phyloP scores from a whole-genome alignment of 1,140 invertebrate species.

The Drosophila littoralis region DNA sequence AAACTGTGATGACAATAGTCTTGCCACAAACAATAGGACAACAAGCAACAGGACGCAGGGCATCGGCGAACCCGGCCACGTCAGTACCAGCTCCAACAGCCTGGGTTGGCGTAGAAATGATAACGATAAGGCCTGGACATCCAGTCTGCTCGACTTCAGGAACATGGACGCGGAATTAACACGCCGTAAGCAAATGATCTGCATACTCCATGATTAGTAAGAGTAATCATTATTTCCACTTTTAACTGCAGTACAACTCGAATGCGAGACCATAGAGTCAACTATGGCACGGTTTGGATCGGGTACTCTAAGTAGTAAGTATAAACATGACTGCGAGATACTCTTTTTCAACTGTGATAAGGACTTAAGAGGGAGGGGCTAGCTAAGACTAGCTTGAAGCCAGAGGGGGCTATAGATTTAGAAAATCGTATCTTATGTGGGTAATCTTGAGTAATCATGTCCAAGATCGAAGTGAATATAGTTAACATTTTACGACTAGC shows the following conservation, averaged over 20 bases:
- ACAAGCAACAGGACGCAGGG: background rate
- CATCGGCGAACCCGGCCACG: background rate
- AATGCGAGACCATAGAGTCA: slow-evolving; percentile 10
- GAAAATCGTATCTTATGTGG: background rate
- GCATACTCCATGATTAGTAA: background rate
- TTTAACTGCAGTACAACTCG: slow-evolving; percentile 15
- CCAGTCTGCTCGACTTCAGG: slow-evolving; percentile 1
- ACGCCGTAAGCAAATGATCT: slow-evolving; percentile 17
- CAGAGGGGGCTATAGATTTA: too few relatives aligned
- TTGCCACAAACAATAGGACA: background rate
- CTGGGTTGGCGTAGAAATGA: slow-evolving; percentile 3
- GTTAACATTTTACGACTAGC: too few relatives aligned
- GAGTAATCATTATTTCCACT: background rate
- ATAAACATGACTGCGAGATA: too few relatives aligned
- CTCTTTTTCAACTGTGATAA: too few relatives aligned
- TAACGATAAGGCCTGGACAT: slow-evolving; percentile 25
- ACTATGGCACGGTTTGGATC: background rate
- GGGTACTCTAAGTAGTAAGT: slow-evolving; percentile 3
- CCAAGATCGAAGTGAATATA: background rate
- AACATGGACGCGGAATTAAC: slow-evolving; percentile 15
- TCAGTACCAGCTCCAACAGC: background rate
- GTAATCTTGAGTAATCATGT: background rate
- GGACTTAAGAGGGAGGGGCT: too few relatives aligned
- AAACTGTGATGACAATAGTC: slow-evolving; percentile 5
- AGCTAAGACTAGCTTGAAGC: too few relatives aligned